Evolutionary conservation across 2,888 invertebrate genomes (phyloP).

Genomic region (Tribolium freemani): DNA sequence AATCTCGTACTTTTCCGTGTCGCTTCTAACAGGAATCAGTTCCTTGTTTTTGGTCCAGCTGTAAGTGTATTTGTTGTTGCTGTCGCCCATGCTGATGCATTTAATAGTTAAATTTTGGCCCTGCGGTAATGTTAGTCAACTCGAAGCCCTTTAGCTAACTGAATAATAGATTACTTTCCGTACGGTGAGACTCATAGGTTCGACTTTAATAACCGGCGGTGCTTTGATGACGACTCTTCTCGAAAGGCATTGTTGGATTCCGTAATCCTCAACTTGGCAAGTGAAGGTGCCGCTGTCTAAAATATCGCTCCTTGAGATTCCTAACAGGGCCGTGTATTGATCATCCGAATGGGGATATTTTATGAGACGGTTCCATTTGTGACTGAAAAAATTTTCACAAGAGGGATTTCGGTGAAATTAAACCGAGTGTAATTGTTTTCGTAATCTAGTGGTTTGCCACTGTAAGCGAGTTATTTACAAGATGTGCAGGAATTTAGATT

Average conservation of each 20-base stretch:
- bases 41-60: constrained; percentile 87
- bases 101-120: constrained; percentile 79
- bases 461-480: too few species aligned
- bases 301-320: constrained; percentile 77
- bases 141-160: constrained; percentile 13
- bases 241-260: constrained; percentile 78
- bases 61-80: constrained; percentile 80
- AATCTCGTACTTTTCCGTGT: constrained; percentile 87
- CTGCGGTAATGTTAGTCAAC: constrained; percentile 63
- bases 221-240: constrained; percentile 74
- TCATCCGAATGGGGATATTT: constrained; percentile 70
- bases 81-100: constrained; percentile 80
- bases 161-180: constrained; percentile 72
- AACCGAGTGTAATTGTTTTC: too few species aligned
- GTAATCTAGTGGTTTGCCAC: too few species aligned
- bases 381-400: constrained; percentile 67
- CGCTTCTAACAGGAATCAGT: constrained; percentile 80
- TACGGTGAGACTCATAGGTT: constrained; percentile 79
- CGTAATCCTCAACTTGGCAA: constrained; percentile 81
- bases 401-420: too few species aligned
- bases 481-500: too few species aligned
- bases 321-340: constrained; percentile 78
- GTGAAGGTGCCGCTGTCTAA: constrained; percentile 85
- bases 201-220: constrained; percentile 77
- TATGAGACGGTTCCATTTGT: constrained; percentile 76